Base-by-base conservation (phyloP, 1,140 invertebrate species). In the Leptinotarsa texana region DNA sequence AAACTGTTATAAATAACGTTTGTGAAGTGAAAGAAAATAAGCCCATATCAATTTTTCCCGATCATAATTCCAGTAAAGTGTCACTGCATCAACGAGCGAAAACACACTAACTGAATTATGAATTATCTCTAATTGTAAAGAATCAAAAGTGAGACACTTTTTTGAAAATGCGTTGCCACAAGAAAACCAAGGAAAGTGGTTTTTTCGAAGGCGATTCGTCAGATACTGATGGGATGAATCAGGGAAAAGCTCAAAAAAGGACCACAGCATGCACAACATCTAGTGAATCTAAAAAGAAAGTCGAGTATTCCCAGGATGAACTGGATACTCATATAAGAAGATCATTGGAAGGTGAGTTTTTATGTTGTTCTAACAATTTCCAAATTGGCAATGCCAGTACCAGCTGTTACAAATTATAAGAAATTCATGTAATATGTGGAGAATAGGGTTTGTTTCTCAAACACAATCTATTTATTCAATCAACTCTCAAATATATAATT, bases 161-260 rank as follows among this genome's bases (percentile, higher is more conserved):
- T 47, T 65, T 33, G 62, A 85, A 83, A 79, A 85, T 85, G 84
- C 83, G 84, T 77, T 78, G 73, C 70, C 84, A 85, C 74, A 85
- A 85, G 75, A 84, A 84, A 80, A 85, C 84, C 75, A 85, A 85
- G 70, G 84, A 85, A 82, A 85, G 84, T 80, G 84, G 84, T 49
- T 85, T 84, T 79, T 85, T 85, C 76, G 84, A 85, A 75, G 83
- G 83, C 63, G 83, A 84, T 80, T 85, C 83, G 24, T 81, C 81
- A 27, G 83, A 84, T 75, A 82, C 79, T 22, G 83, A 84, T 76
- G 69, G 72, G 73, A 49, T 51, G 24, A 83, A 81, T 69, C 84
- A 84, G 83, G 83, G 83, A 21, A 83, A 81, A 78, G 82, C 83
- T 63, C 75, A 83, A 57, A 84, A 84, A 84, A 83, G 84, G 79